Conservation (phyloP, 2,113 vertebrate species). For the Neolamprologus variostigma region DNA sequence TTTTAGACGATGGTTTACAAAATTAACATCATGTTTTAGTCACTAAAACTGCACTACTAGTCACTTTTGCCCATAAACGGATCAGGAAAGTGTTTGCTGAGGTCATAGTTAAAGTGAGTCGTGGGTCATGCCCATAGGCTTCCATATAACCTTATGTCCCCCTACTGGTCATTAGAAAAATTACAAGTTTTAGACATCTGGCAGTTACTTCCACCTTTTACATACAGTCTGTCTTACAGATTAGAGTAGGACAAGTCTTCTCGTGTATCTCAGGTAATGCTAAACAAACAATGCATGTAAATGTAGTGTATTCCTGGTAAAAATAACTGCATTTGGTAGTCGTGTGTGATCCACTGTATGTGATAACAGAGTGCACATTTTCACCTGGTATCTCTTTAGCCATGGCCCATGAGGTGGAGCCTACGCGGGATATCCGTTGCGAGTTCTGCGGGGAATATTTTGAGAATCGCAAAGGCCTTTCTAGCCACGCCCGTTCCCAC, state of each 20-base stretch:
- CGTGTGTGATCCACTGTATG: background rate
- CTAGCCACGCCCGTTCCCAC: slow-evolving; percentile 91
- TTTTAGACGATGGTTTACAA: background rate
- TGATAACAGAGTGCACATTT: background rate
- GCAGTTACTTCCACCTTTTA: background rate
- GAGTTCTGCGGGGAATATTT: slow-evolving; percentile 95
- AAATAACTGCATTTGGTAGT: background rate
- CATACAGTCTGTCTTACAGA: background rate
- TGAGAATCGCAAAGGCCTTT: slow-evolving; percentile 91
- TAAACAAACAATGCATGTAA: background rate
- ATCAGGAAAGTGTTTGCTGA: background rate
- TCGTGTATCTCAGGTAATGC: background rate
- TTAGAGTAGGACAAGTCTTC: background rate
- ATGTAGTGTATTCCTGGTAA: background rate
- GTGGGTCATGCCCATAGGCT: background rate
- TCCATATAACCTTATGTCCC: background rate
- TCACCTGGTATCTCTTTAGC: slow-evolving; percentile 35
- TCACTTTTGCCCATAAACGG: background rate
- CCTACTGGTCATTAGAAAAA: background rate
- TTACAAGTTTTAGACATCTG: background rate
- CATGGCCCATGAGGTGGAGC: slow-evolving; percentile 74
- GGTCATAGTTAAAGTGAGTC: background rate
- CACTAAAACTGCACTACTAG: background rate
- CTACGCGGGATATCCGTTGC: slow-evolving; percentile 85
- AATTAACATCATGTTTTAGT: background rate